A percentile compares a stretch with the other conserved stretches of the same genome.
Evolutionary conservation across 2,113 vertebrate species (phyloP).

Genomic region (Gnathonemus longibarbis): DNA sequence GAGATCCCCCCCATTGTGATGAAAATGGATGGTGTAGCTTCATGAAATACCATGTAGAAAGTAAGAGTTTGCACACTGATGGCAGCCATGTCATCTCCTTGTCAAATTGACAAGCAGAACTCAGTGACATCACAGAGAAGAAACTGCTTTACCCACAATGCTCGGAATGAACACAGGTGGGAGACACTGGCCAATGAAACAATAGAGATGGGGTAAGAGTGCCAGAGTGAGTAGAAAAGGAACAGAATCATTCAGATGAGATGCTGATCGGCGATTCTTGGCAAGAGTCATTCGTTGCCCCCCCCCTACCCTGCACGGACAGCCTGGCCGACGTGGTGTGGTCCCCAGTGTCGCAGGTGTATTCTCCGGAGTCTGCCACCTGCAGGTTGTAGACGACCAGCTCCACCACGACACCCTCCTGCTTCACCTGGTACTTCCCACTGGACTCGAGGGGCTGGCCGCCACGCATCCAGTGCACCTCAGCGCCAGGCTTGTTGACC

Average conservation of each 20-base stretch:
- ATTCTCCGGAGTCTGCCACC: slow-evolving; percentile 55
- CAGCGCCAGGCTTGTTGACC: slow-evolving; percentile 50
- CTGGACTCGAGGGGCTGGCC: slow-evolving; percentile 48
- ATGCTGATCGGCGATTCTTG: background rate
- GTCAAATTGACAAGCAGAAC: background rate
- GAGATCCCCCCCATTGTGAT: background rate
- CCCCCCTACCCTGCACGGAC: slow-evolving; percentile 58
- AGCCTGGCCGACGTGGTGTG: slow-evolving; percentile 58
- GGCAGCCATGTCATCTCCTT: background rate
- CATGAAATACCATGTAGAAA: background rate
- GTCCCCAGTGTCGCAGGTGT: slow-evolving; percentile 62
- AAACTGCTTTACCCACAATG: background rate
- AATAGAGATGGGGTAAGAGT: background rate
- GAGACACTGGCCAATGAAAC: background rate
- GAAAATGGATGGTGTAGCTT: background rate
- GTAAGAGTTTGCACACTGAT: background rate
- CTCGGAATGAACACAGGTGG: background rate
- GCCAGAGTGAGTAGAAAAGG: background rate
- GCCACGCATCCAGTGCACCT: slow-evolving; percentile 54
- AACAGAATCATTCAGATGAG: background rate
- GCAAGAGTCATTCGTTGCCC: slow-evolving; percentile 6
- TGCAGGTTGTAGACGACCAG: slow-evolving; percentile 55
- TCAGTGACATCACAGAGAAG: background rate
- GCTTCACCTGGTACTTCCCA: slow-evolving; percentile 59
- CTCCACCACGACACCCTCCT: slow-evolving; percentile 48